These are phyloP conservation scores for Catagonus wagneri DNA, from an alignment of 2,113 vertebrate genomes.

Conservation along the genomic window DNA sequence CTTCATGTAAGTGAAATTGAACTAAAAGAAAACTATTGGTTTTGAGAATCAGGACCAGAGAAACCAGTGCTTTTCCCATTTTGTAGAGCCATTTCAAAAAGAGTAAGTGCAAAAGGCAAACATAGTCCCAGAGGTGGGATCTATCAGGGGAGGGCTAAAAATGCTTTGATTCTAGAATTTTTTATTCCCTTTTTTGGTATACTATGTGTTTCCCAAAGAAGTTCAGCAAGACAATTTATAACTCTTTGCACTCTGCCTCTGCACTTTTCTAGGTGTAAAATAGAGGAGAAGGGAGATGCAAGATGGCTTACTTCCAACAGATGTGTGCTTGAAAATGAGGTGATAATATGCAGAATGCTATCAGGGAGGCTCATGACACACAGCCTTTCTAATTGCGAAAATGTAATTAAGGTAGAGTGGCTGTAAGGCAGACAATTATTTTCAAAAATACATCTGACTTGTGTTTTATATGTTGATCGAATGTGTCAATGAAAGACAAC, in stretches of 20 bases:
- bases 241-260: constrained; percentile 78
- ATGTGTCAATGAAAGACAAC: constrained; percentile 31
- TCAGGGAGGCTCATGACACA: constrained; percentile 84
- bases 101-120: constrained; percentile 56
- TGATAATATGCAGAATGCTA: constrained; percentile 77
- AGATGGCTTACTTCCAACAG: constrained; percentile 77
- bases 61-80: not conserved
- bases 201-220: constrained; percentile 28
- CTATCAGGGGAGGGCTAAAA: not conserved
- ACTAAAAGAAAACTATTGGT: not conserved
- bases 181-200: not conserved
- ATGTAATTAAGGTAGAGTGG: constrained; percentile 83
- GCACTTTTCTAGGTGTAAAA: constrained; percentile 78
- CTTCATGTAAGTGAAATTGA: not conserved
- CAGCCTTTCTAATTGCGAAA: constrained; percentile 81
- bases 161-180: not conserved
- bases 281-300: constrained; percentile 72
- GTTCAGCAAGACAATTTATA: constrained; percentile 70
- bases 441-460: constrained; percentile 64
- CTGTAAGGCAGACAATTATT: constrained; percentile 71
- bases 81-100: constrained; percentile 41
- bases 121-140: not conserved
- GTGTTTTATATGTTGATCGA: constrained; percentile 53
- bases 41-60: constrained; percentile 47
- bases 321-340: constrained; percentile 82